Percentiles rank a stretch among this genome's conserved stretches.
phyloP scores from a whole-genome alignment of 2,113 vertebrate species.

The Diphyllodes magnificus region DNA sequence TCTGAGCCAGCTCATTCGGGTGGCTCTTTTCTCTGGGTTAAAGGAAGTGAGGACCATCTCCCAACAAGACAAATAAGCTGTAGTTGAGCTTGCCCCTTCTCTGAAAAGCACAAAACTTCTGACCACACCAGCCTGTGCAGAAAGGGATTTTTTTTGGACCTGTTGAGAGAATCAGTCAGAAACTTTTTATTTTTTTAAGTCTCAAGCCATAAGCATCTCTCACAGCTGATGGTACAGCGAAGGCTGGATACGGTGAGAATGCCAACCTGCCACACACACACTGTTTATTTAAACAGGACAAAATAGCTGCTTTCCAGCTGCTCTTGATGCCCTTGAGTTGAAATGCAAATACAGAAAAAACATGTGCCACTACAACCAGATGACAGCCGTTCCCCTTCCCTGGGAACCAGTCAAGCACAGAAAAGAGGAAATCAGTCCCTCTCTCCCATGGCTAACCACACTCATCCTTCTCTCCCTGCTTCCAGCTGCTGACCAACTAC shows the following conservation, averaged over 20 bases:
- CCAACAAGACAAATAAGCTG: neutral
- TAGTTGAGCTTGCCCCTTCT: neutral
- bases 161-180: neutral
- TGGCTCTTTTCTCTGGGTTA: neutral
- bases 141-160: neutral
- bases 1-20: neutral
- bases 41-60: neutral
- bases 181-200: neutral
- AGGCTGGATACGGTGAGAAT: neutral
- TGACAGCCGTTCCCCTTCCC: slow-evolving; percentile 22
- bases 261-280: neutral
- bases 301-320: slow-evolving; percentile 44
- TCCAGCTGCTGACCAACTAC: neutral
- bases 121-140: neutral
- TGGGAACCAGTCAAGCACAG: slow-evolving; percentile 34
- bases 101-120: neutral
- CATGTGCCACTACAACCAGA: neutral
- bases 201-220: neutral
- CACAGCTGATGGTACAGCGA: neutral
- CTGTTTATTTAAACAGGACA: slow-evolving; percentile 30
- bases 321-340: slow-evolving; percentile 11
- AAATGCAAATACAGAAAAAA: slow-evolving; percentile 31
- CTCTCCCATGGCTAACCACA: neutral
- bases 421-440: neutral
- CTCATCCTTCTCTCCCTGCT: neutral